Base-by-base conservation (phyloP, 2,797 vertebrate genomes). In the Cynodonichthys magdalenae region DNA sequence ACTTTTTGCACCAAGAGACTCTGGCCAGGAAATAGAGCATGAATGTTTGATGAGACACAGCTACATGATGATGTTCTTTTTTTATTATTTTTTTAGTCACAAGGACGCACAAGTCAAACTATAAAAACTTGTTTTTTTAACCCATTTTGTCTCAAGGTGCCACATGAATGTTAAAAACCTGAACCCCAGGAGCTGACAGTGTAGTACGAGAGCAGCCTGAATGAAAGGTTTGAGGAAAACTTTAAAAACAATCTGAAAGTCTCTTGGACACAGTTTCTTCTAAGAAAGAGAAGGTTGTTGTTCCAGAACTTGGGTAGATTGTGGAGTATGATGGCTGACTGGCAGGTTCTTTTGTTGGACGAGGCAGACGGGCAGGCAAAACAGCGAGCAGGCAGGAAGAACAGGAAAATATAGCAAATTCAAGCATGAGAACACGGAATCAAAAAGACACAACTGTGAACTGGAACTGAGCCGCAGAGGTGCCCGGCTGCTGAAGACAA, bases 1-100 rank as follows among this genome's bases (percentile, higher is more conserved):
- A 80, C 71, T 14, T 53, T 57, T 42, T 63, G 51, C 4, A 11
- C 71, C 49, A 0, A 5, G 76, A 62, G 73, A 65, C 64, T 58
- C 50, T 62, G 53, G 67, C 50, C 45, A 52, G 46, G 70, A 74
- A 81, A 68, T 74, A 50, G 71, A 59, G 66, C 83, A 81, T 76
- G 28, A 84, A 86, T 78, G 66, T 87, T 82, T 76, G 69, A 87
- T 86, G 81, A 80, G 74, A 63, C 52, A 63, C 62, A 17, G 66
- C 51, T 58, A 36, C 42, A 20, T 27, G 15, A 53, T 46, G 58
- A 62, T 44, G 15, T 24, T 44, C 19, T 27, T 44, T 27, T 11
- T 11, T 36, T 36, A 31, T 31, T 34, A 6, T 8, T 34, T 36
- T 36, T 31, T 47, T 70, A 45, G 55, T 39, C 52, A 28, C 53